phyloP scores from a whole-genome alignment of 2,888 invertebrate species.

The Taphrorychus bicolor region DNA sequence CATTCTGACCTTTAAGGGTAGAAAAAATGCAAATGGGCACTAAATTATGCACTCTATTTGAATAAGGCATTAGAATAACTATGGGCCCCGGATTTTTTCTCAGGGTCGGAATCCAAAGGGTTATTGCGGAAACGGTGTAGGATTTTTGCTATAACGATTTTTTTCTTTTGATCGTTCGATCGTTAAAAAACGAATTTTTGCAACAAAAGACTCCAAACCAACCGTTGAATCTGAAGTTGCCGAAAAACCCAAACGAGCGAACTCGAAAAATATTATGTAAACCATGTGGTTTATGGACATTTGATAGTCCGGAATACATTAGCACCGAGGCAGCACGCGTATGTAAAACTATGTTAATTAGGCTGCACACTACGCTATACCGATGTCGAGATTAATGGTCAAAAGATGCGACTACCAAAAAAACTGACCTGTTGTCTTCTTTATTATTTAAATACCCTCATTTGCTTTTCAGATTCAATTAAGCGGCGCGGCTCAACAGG shows the following conservation, averaged over 20 bases:
- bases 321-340: constrained; percentile 51
- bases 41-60: constrained; percentile 60
- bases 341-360: constrained; percentile 55
- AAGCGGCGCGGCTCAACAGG: constrained; percentile 39
- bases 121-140: constrained; percentile 44
- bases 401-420: constrained; percentile 40
- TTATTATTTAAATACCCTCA: constrained; percentile 51
- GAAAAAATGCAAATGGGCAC: constrained; percentile 58
- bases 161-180: constrained; percentile 26
- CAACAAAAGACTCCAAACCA: constrained; percentile 5
- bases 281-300: constrained; percentile 49
- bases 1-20: constrained; percentile 56
- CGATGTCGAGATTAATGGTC: constrained; percentile 37
- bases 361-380: constrained; percentile 34
- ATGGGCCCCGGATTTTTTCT: constrained; percentile 52
- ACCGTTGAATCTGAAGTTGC: not conserved
- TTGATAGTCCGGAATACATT: constrained; percentile 52
- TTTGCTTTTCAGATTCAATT: constrained; percentile 52
- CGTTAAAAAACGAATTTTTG: constrained; percentile 37
- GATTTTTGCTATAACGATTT: constrained; percentile 45
- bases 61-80: constrained; percentile 53
- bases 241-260: not conserved
- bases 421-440: constrained; percentile 46
- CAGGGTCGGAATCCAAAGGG: constrained; percentile 46
- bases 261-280: constrained; percentile 35